Base-by-base conservation (phyloP, 2,888 invertebrate species). In the Athrips mouffetella region DNA sequence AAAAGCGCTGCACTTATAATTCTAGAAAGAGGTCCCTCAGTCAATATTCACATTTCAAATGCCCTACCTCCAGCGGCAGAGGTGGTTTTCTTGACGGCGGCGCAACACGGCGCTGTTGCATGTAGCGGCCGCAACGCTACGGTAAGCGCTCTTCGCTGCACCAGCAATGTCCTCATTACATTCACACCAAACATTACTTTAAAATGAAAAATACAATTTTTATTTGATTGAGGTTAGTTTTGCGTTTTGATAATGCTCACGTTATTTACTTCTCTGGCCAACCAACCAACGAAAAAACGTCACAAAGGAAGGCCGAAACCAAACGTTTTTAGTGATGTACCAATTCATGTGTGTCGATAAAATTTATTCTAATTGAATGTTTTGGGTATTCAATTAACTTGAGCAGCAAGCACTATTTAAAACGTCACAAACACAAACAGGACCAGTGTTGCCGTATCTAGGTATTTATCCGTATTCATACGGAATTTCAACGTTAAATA, bases 21-120 rank as follows among this genome's bases (percentile, higher is more conserved):
- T 10, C 7, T 18, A 6, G 15, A 35, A n/a, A n/a, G n/a, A 35
- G 18, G 6, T 16, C 2, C 8, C 18, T 3, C 20, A 20, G n/a
- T n/a, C n/a, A n/a, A n/a, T n/a, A n/a, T n/a, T n/a, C n/a, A n/a
- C n/a, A n/a, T n/a, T n/a, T n/a, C n/a, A n/a, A n/a, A n/a, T n/a
- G n/a, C n/a, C n/a, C n/a, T 35, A 83, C 86, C 86, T 69, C 86
- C 86, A 30, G 86, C 86, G 3, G 85, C 85, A 0, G 80, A 68
- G n/a, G 86, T 80, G 1, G 85, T 86, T 57, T 85, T 87, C 63
- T 84, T 87, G 13, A 76, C 78, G 3, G 66, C 80, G 2, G 86
- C 86, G 48, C 59, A 67, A 25, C 53, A 51, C 11, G 55, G 55
- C 52, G 21, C 52, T 54, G 4, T 66, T 67, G 53, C 82, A 80